Evolutionary conservation across 2,888 invertebrate genomes (phyloP), one percentile per base, ranked within the genome.

Genomic region (Sylvicola fuscatus): DNA sequence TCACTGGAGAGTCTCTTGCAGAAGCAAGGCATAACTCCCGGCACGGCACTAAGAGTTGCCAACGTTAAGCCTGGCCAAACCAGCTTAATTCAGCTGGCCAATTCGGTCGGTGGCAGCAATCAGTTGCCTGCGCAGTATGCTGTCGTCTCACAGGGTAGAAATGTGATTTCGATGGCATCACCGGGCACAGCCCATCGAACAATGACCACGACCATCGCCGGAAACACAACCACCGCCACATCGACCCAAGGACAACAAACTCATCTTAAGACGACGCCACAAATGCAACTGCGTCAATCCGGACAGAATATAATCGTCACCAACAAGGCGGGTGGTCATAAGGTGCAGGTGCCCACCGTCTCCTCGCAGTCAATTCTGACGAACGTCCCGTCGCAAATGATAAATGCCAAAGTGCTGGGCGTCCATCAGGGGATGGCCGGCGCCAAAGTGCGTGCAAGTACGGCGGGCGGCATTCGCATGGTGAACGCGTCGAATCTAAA

Each of bases 21-120:
- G 36, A 52, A 55, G 35, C 49, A 42, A 42, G 44, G 46, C 12
- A 14, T 39, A 2, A 34, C 42, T 30, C 34, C 40, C 32, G 60
- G 60, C 37, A 59, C 62, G 16, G 61, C 64, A 11, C 46, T 66
- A 21, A 50, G 64, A 16, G 60, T 65, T 3, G 56, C 61, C 10
- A 55, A 58, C 3, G 48, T 58, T 2, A 62, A 64, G 50, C 53
- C 52, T 3, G 54, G 57, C 8, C 62, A 60, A 46, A 51, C 60
- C 5, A 66, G 62, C 44, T 54, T 67, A 3, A 64, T 67, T 26
- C 67, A 68, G 44, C 44, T 68, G 33, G 55, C 63, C 3, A 53
- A 60, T 7, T 46, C 52, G 4, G 48, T 53, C 12, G 54, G 56
- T 27, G 21, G 21, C 21, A 21, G 8, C 21, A 49, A 51, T 27